Base-by-base conservation (phyloP, 2,113 vertebrate species). In the Engraulis encrasicolus region DNA sequence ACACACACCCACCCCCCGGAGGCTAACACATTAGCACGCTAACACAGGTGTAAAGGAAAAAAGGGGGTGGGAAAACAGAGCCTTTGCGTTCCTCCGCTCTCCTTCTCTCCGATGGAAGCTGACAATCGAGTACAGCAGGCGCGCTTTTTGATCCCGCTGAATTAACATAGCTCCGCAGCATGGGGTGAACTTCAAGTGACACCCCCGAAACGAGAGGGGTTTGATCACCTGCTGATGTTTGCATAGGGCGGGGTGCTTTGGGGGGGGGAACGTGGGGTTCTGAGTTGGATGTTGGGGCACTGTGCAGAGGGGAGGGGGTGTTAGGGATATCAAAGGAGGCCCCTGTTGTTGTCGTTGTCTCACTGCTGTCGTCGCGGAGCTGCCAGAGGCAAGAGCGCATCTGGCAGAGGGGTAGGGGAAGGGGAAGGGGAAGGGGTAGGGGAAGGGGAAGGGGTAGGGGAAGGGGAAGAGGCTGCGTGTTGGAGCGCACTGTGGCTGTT, bases 131-230 rank as follows among this genome's bases (percentile, higher is more conserved):
- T 90, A 92, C 90, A 86, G 84, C 66, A 34, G 40, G 31, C 84
- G 79, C 27, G 79, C 90, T 89, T 91, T 89, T 91, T 92, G 89
- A 92, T 93, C 89, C 89, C 50, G 84, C 81, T 82, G 90, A 92
- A 93, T 93, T 92, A 92, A 88, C 90, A 91, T 91, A 89, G 89
- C 91, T 88, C 92, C 88, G 92, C 88, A 20, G 61, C 74, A 83
- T 78, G 83, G 45, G 81, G 77, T 80, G 79, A 89, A 85, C 83
- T 79, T 82, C 50, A 80, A 78, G 85, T 88, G 90, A 91, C 89
- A 90, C 87, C 80, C 27, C 66, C 11, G 31, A 74, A 74, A 74
- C 66, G 1, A 74, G 66, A 74, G 71, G 61, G 86, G 90, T 87
- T 83, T 82, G 84, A 82, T 85, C 61, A 48, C 50, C 77, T 6